Evolutionary conservation across 2,113 vertebrate genomes (phyloP), one percentile per base, ranked within the genome.

Genomic region (Eleginops maclovinus): DNA sequence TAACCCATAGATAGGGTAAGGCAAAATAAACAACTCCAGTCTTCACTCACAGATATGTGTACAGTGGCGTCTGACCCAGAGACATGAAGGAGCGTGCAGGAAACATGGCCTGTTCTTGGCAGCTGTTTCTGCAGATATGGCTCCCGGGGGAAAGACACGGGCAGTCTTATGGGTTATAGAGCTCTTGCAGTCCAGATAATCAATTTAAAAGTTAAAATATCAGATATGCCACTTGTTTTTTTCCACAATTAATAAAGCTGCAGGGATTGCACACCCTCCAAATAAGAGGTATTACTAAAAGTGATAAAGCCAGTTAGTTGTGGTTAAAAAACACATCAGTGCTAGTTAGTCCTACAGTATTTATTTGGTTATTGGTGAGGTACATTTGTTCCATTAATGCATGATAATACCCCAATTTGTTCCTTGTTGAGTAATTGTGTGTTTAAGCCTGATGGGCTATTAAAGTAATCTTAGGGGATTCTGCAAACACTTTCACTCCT

Each of bases 1-100:
- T 94, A 92, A 94, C 85, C 70, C 59, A 3, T 2, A 10, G 22
- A 28, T 17, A 40, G 63, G 66, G 16, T 53, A 66, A 51, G 53
- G 72, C 21, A 82, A 86, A 77, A 88, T 84, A 92, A 93, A 90
- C 84, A 84, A 87, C 40, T 36, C 31, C 46, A 53, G 71, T 58
- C 60, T 43, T 41, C 21, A 2, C 63, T 63, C 19, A 1, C 54
- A 36, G 85, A 69, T 81, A 55, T 41, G 47, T 58, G 24, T 13
- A 67, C 76, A 46, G 68, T 46, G 66, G 66, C 31, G 69, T 82
- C 81, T 88, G 83, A 85, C 74, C 85, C 60, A 77, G 73, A 91
- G 75, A 82, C 77, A 19, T 17, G 72, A 83, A 41, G 6, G 31
- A 16, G 24, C 74, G 41, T 0, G 24, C 16, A 50, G 55, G 7